A percentile compares a stretch with the other conserved stretches of the same genome.
phyloP scores from a whole-genome alignment of 2,113 vertebrate species.

The Pseudopodoces humilis region DNA sequence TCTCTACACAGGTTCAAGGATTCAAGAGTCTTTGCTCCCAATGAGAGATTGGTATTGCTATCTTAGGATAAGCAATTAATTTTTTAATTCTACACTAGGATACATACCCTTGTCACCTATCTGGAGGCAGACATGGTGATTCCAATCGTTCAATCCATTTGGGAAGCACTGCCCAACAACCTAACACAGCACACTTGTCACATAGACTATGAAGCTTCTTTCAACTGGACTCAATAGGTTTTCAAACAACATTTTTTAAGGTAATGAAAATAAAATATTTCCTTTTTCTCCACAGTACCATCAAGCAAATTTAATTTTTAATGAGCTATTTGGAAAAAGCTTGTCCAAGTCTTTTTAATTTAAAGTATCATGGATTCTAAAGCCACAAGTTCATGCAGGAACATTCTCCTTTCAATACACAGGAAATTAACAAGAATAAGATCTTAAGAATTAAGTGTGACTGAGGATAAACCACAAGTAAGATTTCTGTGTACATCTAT shows the following conservation, averaged over 20 bases:
- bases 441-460: not conserved
- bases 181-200: not conserved
- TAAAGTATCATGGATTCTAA: not conserved
- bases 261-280: not conserved
- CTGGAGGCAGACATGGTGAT: not conserved
- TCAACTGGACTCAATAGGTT: not conserved
- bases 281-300: not conserved
- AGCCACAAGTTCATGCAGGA: not conserved
- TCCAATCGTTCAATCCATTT: accelerated
- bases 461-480: not conserved
- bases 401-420: not conserved
- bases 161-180: not conserved
- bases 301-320: not conserved
- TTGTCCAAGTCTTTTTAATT: not conserved
- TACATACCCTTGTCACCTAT: not conserved
- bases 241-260: not conserved
- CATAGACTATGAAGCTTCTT: not conserved
- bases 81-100: not conserved
- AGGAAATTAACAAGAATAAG: not conserved
- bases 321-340: not conserved
- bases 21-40: not conserved
- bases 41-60: not conserved
- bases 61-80: not conserved
- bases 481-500: not conserved
- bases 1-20: not conserved